phyloP scores from a whole-genome alignment of 1,140 invertebrate genomes.

The Ostrea edulis region DNA sequence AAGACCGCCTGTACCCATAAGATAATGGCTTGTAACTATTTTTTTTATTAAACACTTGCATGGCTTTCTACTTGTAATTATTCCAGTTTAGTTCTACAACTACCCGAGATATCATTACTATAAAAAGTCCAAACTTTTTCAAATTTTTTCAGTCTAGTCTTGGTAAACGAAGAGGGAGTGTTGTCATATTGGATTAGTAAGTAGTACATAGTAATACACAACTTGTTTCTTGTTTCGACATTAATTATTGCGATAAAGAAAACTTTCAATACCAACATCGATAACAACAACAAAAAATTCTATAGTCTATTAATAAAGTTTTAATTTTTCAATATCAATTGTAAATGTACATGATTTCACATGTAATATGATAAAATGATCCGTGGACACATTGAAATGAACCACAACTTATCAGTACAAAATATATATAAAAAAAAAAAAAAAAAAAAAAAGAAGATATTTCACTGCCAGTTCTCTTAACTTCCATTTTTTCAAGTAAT shows the following conservation, averaged over 20 bases:
- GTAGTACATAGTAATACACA: too few relatives aligned
- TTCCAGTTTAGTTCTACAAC: not conserved
- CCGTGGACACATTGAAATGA: too few relatives aligned
- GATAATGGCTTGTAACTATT: not conserved
- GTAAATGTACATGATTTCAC: too few relatives aligned
- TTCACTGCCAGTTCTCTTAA: not conserved
- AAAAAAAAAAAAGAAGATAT: too few relatives aligned
- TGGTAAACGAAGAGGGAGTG: not conserved
- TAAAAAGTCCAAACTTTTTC: too few relatives aligned
- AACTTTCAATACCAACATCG: not conserved
- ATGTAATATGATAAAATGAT: too few relatives aligned
- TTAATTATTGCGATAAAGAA: not conserved
- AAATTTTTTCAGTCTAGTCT: too few relatives aligned
- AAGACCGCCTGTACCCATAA: too few relatives aligned
- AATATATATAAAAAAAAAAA: too few relatives aligned
- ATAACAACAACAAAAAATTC: not conserved
- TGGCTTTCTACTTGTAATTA: not conserved
- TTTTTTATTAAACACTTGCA: not conserved
- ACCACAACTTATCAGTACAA: too few relatives aligned
- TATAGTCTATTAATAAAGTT: not conserved
- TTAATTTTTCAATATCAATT: too few relatives aligned
- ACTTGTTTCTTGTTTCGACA: not conserved
- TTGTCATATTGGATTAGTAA: not conserved
- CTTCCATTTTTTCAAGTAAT: constrained; percentile 24
- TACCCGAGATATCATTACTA: too few relatives aligned